Conservation (phyloP, 2,113 vertebrate genomes). For the Pleuronectes platessa region DNA sequence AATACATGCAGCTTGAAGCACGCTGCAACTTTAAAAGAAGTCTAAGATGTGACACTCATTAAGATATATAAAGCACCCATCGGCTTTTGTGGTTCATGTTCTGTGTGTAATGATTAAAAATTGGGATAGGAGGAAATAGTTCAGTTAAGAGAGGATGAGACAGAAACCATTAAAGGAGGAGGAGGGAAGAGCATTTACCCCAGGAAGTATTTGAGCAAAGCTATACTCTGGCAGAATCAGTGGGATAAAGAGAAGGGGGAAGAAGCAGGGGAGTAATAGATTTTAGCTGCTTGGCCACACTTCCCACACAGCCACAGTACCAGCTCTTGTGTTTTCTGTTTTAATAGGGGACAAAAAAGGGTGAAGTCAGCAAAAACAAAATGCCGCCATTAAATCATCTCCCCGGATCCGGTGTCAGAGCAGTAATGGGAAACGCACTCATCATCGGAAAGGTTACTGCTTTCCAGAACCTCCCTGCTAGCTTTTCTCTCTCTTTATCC, state of each 20-base stretch:
- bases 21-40: slow-evolving; percentile 12
- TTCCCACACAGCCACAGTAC: slow-evolving; percentile 79
- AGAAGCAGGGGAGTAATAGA: slow-evolving; percentile 73
- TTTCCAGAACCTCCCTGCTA: slow-evolving; percentile 85
- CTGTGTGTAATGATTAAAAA: slow-evolving; percentile 40
- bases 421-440: slow-evolving; percentile 90
- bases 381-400: slow-evolving; percentile 96
- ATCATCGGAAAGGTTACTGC: slow-evolving; percentile 90
- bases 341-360: slow-evolving; percentile 78
- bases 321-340: slow-evolving; percentile 80
- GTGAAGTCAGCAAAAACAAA: slow-evolving; percentile 95
- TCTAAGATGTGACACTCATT: slow-evolving; percentile 37
- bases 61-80: slow-evolving; percentile 43
- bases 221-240: slow-evolving; percentile 54
- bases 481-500: slow-evolving; percentile 58
- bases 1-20: slow-evolving; percentile 18
- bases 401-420: slow-evolving; percentile 87
- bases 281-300: slow-evolving; percentile 85
- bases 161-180: slow-evolving; percentile 18
- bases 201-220: slow-evolving; percentile 38
- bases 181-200: slow-evolving; percentile 20
- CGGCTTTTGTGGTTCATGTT: slow-evolving; percentile 27
- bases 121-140: slow-evolving; percentile 1
- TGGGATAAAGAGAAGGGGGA: slow-evolving; percentile 62
- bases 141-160: slow-evolving; percentile 28